These are phyloP conservation scores for Papilio polytes DNA, from an alignment of 1,140 invertebrate species.

Conservation along the genomic window DNA sequence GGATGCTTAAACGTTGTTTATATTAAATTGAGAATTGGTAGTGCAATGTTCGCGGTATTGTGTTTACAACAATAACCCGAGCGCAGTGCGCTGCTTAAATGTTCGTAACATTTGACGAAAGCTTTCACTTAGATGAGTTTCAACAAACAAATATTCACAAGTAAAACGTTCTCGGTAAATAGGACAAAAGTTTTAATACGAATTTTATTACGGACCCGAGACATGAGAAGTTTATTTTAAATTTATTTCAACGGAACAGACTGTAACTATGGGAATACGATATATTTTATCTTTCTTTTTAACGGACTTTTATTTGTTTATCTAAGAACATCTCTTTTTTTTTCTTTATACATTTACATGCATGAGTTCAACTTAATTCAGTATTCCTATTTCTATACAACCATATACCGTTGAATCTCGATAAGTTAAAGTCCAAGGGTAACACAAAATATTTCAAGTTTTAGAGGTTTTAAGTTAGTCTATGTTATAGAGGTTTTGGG, in stretches of 20 bases:
- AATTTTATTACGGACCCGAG: neutral
- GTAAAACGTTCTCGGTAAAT: conserved; percentile 24
- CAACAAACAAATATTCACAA: conserved; percentile 20
- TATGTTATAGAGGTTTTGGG: no score
- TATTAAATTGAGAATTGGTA: neutral
- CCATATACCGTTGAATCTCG: no score
- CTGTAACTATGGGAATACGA: neutral
- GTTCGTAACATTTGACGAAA: conserved; percentile 22
- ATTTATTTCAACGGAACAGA: neutral
- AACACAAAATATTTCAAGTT: no score
- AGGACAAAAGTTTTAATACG: conserved; percentile 22
- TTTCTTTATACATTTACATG: no score
- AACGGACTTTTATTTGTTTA: neutral
- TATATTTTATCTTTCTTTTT: neutral
- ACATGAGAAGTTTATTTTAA: conserved; percentile 1
- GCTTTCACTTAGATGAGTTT: conserved; percentile 26
- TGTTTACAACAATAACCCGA: conserved; percentile 1
- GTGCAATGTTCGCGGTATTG: conserved; percentile 4
- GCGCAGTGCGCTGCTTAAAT: neutral
- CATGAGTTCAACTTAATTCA: no score
- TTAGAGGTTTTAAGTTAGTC: no score
- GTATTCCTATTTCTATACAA: no score
- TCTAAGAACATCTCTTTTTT: no score
- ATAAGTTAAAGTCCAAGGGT: no score
- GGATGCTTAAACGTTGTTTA: neutral